A percentile compares a stretch with the other conserved stretches of the same genome.
Evolutionary conservation across 2,888 invertebrate genomes (phyloP).

Genomic region (Uropetala carovei): DNA sequence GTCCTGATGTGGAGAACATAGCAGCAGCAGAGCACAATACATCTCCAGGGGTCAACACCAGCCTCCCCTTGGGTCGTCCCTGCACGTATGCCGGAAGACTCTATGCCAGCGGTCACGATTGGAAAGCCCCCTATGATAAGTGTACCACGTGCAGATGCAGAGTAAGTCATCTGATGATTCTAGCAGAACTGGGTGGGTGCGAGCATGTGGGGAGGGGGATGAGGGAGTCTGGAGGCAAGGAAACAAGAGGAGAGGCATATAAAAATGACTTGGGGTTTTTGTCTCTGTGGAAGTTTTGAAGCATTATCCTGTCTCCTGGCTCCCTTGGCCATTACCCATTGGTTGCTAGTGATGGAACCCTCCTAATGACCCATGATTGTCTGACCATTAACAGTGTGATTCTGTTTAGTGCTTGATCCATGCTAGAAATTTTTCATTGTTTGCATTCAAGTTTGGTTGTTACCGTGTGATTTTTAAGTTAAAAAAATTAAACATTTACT

Average conservation of each 20-base stretch:
- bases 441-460: conserved; percentile 64
- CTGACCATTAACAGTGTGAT: conserved; percentile 60
- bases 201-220: conserved; percentile 12
- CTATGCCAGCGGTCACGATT: conserved; percentile 79
- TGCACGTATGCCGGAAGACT: conserved; percentile 80
- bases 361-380: conserved; percentile 63
- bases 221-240: conserved; percentile 29
- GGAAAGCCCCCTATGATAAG: conserved; percentile 80
- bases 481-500: conserved; percentile 55
- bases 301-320: conserved; percentile 54
- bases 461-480: conserved; percentile 62
- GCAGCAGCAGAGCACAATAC: conserved; percentile 65
- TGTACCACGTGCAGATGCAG: conserved; percentile 86
- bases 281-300: conserved; percentile 25
- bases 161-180: conserved; percentile 76
- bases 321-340: conserved; percentile 63
- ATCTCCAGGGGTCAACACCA: conserved; percentile 69
- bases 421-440: conserved; percentile 63
- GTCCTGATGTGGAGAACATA: conserved; percentile 64
- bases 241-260: neutral
- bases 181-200: conserved; percentile 54
- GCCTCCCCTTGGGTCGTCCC: conserved; percentile 76
- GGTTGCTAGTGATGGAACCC: conserved; percentile 64
- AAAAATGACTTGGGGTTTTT: conserved; percentile 25
- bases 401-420: conserved; percentile 64